A percentile compares a stretch with the other conserved stretches of the same genome.
These are phyloP conservation scores for Hemicrepidius hirtus DNA, from an alignment of 2,888 invertebrate genomes.

Conservation along the genomic window DNA sequence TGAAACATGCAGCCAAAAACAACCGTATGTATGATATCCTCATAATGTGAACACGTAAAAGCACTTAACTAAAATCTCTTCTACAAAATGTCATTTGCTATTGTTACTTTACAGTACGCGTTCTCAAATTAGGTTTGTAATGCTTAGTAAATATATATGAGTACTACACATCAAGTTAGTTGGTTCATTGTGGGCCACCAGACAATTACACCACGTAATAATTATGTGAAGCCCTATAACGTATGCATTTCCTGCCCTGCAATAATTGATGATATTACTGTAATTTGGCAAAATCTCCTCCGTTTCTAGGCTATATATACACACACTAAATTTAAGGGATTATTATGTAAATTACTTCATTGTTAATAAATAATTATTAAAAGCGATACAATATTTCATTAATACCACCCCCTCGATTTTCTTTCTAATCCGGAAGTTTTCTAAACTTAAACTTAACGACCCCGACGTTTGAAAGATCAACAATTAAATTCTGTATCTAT, in stretches of 20 bases:
- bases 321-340: background rate
- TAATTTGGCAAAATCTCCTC: slow-evolving; percentile 3
- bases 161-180: slow-evolving; percentile 29
- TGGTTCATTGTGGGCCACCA: slow-evolving; percentile 27
- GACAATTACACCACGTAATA: slow-evolving; percentile 18
- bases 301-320: background rate
- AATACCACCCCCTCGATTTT: too few species aligned
- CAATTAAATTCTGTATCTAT: too few species aligned
- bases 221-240: slow-evolving; percentile 6
- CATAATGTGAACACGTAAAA: slow-evolving; percentile 32
- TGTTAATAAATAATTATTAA: background rate
- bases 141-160: slow-evolving; percentile 36
- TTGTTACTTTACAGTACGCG: slow-evolving; percentile 25
- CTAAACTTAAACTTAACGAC: too few species aligned
- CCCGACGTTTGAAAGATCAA: too few species aligned
- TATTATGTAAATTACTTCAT: background rate
- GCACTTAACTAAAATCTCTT: slow-evolving; percentile 38
- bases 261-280: slow-evolving; percentile 27
- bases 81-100: slow-evolving; percentile 29
- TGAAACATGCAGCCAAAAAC: background rate
- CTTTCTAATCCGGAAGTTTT: too few species aligned
- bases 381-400: too few species aligned
- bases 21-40: background rate
- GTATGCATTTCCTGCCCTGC: slow-evolving; percentile 25
- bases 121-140: slow-evolving; percentile 31